A percentile compares a stretch with the other conserved stretches of the same genome.
These are phyloP conservation scores for Callyntrura sp. DNA, from an alignment of 2,888 invertebrate genomes.

Conservation along the genomic window DNA sequence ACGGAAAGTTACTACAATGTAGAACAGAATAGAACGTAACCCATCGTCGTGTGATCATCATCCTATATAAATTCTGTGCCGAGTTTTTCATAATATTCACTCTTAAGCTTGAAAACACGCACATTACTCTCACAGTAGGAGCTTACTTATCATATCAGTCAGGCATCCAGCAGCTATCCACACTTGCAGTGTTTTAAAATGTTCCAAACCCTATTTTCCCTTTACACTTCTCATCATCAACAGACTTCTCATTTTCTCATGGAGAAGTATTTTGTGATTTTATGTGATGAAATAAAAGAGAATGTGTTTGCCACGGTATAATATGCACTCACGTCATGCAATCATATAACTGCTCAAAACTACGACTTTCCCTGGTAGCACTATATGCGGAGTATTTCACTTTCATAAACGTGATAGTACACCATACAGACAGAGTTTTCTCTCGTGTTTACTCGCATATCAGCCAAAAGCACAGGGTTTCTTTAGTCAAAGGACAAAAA, in stretches of 20 bases:
- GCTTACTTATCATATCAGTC: conserved; percentile 66
- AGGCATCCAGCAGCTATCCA: conserved; percentile 52
- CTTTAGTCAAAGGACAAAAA: not conserved
- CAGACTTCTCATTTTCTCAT: conserved; percentile 63
- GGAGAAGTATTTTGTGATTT: conserved; percentile 57
- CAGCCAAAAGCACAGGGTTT: too few species aligned
- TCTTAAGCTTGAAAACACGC: not conserved
- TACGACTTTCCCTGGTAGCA: conserved; percentile 54
- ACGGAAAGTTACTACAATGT: conserved; percentile 26
- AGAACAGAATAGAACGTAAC: too few species aligned
- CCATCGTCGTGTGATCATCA: conserved; percentile 1
- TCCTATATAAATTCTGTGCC: not conserved
- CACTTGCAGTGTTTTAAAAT: conserved; percentile 51
- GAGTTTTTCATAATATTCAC: conserved; percentile 6
- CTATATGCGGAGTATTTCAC: conserved; percentile 42
- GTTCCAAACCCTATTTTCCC: conserved; percentile 32
- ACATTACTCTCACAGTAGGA: not conserved
- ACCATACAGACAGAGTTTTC: conserved; percentile 8
- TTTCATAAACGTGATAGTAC: conserved; percentile 41
- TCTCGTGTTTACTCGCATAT: not conserved
- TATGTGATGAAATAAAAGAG: conserved; percentile 62
- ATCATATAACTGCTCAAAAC: conserved; percentile 8
- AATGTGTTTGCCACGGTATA: not conserved
- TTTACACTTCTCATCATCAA: conserved; percentile 59
- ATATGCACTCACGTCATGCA: conserved; percentile 24